Evolutionary conservation across 2,113 vertebrate species (phyloP), one percentile per base, ranked within the genome.

Genomic region (Brachionichthys hirsutus): DNA sequence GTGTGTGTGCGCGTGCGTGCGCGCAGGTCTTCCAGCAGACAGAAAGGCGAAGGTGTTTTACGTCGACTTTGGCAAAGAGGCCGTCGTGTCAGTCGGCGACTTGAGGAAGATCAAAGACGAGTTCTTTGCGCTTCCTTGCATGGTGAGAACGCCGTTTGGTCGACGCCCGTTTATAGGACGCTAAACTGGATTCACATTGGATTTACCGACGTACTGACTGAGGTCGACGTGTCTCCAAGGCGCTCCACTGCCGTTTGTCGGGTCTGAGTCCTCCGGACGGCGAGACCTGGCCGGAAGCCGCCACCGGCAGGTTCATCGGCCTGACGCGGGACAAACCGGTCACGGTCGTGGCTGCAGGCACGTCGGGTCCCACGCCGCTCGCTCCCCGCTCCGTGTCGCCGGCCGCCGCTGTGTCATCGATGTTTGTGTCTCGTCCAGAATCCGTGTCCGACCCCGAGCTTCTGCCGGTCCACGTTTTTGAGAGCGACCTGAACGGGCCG

Each of bases 81-180:
- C 87, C 44, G 91, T 69, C 20, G 40, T 98, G 75, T 80, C 88
- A 41, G 79, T 93, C 56, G 86, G 83, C 56, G 89, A 93, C 42
- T 82, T 97, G 77, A 82, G 92, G 81, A 92, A 88, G 80, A 89
- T 96, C 42, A 94, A 93, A 64, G 86, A 93, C 59, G 94, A 97
- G 62, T 93, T 98, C 71, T 85, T 98, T 54, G 86, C 77, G 10
- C 81, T 89, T 45, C 95, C 94, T 46, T 87, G 88, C 71, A 93
- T 93, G 94, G 96, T 98, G 90, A 91, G 72, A 65, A 12, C 24
- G 35, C 14, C 19, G 1, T 38, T 38, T 12, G 6, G 12, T 10
- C 9, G 36, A 38, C 12, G 4, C 13, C 14, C 49, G 14, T 49
- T 49, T 14, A 30, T 5, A 3, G 46, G 14, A 35, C 1, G 5